Base-by-base conservation (phyloP, 2,888 invertebrate species). In the Phengaris arion region DNA sequence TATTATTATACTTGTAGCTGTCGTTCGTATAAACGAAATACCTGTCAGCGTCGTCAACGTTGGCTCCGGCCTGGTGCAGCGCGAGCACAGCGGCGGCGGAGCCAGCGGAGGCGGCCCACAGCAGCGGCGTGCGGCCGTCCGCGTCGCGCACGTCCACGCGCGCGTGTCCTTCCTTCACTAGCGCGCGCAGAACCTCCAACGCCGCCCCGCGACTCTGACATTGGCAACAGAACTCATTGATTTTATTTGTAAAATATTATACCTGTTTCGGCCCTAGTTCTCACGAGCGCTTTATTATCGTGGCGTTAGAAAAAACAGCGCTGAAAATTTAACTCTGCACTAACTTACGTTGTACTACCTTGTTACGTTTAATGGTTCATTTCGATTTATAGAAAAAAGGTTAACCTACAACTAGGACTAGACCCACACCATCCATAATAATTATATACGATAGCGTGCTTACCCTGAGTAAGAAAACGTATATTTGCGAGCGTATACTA, bases 51-150 rank as follows among this genome's bases (percentile, higher is more conserved):
- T 97, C 96, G 84, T 97, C 96, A 5, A 98, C 96, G 75, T 95
- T 95, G 0, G 98, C 97, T 1, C 98, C 98, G 0, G 97, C 97
- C 85, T 98, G 97, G 15, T 98, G 96, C 77, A 99, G 91, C 0
- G 98, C 96, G 73, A 98, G 94, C 76, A 99, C 96, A 0, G 99
- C 99, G 80, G 98, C 97, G 0, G 97, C 96, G 59, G 98, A 98
- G 6, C 99, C 99, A 45, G 99, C 98, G 80, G 98, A 98, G 0
- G 99, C 98, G 0, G 99, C 99, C 99, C 99, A 99, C 12, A 99
- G 92, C 75, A 99, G 93, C 0, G 99, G 99, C 82, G 98, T 98
- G 9, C 99, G 94, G 0, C 98, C 98, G 85, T 99, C 99, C 69
- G 97, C 96, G 88, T 99, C 99, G 76, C 96, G 95, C 0, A 97